A percentile compares a stretch with the other conserved stretches of the same genome.
Evolutionary conservation across 2,113 vertebrate genomes (phyloP).

Genomic region (Crotalus tigris): DNA sequence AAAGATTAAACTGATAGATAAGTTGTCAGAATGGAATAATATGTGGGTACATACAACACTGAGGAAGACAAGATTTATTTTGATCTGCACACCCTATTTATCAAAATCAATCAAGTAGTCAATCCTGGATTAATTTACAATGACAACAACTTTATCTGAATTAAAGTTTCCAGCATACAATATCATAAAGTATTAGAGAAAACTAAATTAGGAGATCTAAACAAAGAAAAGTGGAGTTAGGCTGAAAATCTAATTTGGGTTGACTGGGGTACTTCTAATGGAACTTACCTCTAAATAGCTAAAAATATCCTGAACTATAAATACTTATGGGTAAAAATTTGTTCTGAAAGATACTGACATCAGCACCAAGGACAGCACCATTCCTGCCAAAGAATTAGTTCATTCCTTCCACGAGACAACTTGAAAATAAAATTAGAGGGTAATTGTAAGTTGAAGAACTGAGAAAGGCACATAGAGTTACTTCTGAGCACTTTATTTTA

Average conservation of each 20-base stretch:
- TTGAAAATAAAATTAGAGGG: not conserved
- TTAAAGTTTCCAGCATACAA: not conserved
- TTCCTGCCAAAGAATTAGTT: not conserved
- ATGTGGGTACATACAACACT: not conserved
- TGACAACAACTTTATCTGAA: not conserved
- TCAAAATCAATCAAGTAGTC: not conserved
- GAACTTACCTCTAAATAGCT: not conserved
- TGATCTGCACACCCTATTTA: not conserved
- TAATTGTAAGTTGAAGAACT: not conserved
- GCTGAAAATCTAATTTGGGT: not conserved
- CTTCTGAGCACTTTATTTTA: not conserved
- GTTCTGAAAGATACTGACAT: not conserved
- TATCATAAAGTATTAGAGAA: not conserved
- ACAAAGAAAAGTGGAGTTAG: not conserved
- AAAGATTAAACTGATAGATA: not conserved
- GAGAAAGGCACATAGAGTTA: not conserved
- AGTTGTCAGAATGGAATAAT: not conserved
- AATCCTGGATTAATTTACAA: not conserved
- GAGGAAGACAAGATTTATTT: not conserved
- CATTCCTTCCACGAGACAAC: not conserved
- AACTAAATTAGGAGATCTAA: too few species aligned
- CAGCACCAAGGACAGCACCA: not conserved
- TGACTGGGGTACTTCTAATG: not conserved
- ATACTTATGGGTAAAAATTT: not conserved
- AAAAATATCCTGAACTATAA: not conserved